Evolutionary conservation across 2,888 invertebrate genomes (phyloP), one percentile per base, ranked within the genome.

Genomic region (Eupeodes latifasciatus): DNA sequence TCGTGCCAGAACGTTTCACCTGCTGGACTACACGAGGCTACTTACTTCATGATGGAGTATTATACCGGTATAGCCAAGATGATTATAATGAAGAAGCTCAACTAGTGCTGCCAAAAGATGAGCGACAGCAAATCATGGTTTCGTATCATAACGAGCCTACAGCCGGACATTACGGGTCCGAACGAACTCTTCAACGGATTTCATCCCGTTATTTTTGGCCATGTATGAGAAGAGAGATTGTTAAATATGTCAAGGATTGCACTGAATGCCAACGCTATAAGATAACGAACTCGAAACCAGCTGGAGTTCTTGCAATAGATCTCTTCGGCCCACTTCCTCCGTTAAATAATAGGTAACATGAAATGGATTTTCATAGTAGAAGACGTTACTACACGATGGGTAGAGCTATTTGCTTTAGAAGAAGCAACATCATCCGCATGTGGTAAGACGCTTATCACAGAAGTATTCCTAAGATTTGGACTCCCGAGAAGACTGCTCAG

Each of bases 381-480:
- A 84, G 92, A 93, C 34, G 62, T 92, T 0, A 85, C 90, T 3
- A 88, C 77, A 9, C 75, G 90, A 16, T 90, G 90, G 88, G 64
- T 89, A 2, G 92, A 93, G 57, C 44, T 93, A 1, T 92, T 92
- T 66, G 89, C 92, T 0, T 62, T 92, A 2, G 59, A 89, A 12
- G 71, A 86, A 6, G 91, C 92, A 4, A 91, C 90, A 9, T 91
- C 92, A 14, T 64, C 16, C 36, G 53, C 57, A 0, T 92, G 92
- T 75, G 91, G 91, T 0, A 76, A 53, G 0, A 90, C 79, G 0
- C 79, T 93, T 0, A 64, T 93, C 0, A 81, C 92, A 27, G 92
- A 93, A 80, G 74, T 93, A 0, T 91, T 93, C 34, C 64, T 93
- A 9, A 84, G 92, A 27, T 93, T 91, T 86, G 92, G 93, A 0